phyloP scores from a whole-genome alignment of 2,113 vertebrate genomes.

The Callipepla californica region DNA sequence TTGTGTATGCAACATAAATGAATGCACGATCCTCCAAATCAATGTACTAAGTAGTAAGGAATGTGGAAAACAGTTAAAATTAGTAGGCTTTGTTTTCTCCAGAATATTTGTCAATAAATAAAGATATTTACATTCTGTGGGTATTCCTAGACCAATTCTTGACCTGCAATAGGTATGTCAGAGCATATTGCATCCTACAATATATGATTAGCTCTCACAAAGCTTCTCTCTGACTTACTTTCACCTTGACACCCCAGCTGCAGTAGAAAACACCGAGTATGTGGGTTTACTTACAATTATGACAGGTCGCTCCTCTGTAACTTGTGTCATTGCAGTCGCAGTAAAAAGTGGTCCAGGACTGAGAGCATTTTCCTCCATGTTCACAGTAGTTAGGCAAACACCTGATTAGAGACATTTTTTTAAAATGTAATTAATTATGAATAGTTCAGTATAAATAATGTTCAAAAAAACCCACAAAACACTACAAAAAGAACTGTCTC shows the following conservation, averaged over 20 bases:
- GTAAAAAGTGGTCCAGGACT: conserved; percentile 90
- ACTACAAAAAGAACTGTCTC: background rate
- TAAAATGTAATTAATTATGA: background rate
- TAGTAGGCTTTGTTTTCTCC: background rate
- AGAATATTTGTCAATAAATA: background rate
- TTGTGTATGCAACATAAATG: background rate
- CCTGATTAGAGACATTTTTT: conserved; percentile 68
- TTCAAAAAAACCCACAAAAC: no score
- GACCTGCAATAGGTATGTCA: background rate
- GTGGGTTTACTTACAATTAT: conserved; percentile 88
- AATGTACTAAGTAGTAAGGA: background rate
- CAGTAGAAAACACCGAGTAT: rapidly evolving
- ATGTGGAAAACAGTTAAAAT: background rate
- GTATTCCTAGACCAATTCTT: background rate
- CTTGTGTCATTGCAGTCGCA: conserved; percentile 91
- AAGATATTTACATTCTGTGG: background rate
- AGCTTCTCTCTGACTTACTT: background rate
- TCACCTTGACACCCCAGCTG: background rate
- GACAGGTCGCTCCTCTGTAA: conserved; percentile 90
- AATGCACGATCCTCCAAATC: background rate
- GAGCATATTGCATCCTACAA: background rate
- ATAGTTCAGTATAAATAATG: background rate
- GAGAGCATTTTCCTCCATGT: conserved; percentile 91
- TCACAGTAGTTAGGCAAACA: conserved; percentile 97
- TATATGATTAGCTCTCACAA: background rate